Conservation (phyloP, 2,888 invertebrate genomes). For the Oscheius sp. region DNA sequence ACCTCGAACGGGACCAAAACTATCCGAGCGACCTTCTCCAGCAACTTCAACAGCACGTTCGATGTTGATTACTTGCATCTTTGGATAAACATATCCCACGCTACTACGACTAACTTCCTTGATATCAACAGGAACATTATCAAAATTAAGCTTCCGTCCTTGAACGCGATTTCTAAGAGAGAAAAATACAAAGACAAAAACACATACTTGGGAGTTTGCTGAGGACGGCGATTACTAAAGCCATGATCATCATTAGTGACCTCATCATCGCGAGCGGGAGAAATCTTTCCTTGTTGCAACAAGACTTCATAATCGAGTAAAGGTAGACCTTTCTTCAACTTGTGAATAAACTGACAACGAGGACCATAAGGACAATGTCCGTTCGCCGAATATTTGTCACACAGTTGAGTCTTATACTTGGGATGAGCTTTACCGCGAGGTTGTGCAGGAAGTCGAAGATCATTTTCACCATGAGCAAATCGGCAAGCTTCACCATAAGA, state of each 20-base stretch:
- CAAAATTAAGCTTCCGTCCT: conserved; percentile 9
- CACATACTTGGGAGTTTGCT: conserved; percentile 4
- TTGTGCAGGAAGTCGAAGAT: conserved; percentile 59
- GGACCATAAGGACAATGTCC: conserved; percentile 57
- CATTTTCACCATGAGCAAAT: conserved; percentile 67
- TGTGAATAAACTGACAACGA: conserved; percentile 59
- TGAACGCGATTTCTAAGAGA: conserved; percentile 4
- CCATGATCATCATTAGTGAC: conserved; percentile 36
- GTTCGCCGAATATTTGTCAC: conserved; percentile 54
- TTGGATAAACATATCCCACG: conserved; percentile 15
- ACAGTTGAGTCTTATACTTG: conserved; percentile 59
- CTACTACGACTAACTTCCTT: background rate
- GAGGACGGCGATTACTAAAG: background rate
- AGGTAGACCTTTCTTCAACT: conserved; percentile 47
- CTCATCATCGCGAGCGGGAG: conserved; percentile 53
- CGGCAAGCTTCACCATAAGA: conserved; percentile 62
- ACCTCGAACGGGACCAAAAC: background rate
- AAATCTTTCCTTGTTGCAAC: conserved; percentile 43
- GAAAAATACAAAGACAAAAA: background rate
- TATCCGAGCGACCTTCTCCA: background rate
- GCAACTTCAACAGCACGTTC: conserved; percentile 17
- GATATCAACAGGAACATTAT: background rate
- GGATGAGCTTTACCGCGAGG: conserved; percentile 59
- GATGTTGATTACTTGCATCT: conserved; percentile 34
- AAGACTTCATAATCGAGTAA: conserved; percentile 52